Evolutionary conservation across 2,113 vertebrate species (phyloP), one percentile per base, ranked within the genome.

Genomic region (Oplegnathus fasciatus): DNA sequence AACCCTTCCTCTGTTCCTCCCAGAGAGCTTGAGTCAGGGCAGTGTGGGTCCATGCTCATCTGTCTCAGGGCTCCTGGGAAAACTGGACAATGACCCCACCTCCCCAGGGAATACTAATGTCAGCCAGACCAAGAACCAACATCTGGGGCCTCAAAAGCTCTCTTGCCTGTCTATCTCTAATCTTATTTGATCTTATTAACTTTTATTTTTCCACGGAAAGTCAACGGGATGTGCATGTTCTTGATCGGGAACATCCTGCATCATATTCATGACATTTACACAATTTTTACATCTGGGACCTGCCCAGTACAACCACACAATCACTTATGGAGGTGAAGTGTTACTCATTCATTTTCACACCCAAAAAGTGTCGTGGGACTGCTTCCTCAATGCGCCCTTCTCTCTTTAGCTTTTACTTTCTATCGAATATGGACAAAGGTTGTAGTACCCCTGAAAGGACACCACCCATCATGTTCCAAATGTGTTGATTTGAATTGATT

Each of bases 61-160:
- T 68, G 60, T 67, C 67, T 37, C n/a, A 28, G 46, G 32, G 9
- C 60, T 80, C 65, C 30, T 37, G 32, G 11, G 55, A 64, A n/a
- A 69, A 70, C 42, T 60, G 11, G 50, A 62, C 66, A 64, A 20
- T 81, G 55, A 28, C 24, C 52, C 18, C 60, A 37, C 40, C 54
- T 54, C 77, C 55, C 60, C 1, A 20, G 70, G 70, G 86, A 75
- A 50, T 42, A 50, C 44, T 58, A 17, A 82, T 40, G 75, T 76
- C 37, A 48, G 34, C 14, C 55, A 37, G 54, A 50, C 11, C 10
- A 18, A 17, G 70, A 75, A 44, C 34, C 18, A 50, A 73, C 70
- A 80, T 62, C 76, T 86, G 72, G 46, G 66, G 55, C 55, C 46
- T 68, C 1, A n/a, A n/a, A 40, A 9, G 44, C 46, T 37, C 50